Evolutionary conservation across 2,113 vertebrate genomes (phyloP).

Genomic region (Fukomys damarensis): DNA sequence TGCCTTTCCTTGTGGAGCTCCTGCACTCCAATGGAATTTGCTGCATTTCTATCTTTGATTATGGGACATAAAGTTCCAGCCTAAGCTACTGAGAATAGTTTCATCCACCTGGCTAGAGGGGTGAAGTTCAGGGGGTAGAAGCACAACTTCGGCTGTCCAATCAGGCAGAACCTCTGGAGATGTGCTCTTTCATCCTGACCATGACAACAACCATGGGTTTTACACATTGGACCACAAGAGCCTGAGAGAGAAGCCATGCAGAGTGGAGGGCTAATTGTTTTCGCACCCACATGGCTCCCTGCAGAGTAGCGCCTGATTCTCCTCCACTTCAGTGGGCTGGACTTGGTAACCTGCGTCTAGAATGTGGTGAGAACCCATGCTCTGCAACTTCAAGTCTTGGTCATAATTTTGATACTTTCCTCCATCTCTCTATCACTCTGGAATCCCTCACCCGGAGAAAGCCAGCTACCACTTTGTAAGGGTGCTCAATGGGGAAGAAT

Average conservation of each 20-base stretch:
- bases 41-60: neutral
- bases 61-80: neutral
- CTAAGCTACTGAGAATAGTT: neutral
- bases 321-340: no score
- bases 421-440: neutral
- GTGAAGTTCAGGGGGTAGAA: neutral
- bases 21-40: rapidly evolving
- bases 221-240: no score
- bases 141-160: neutral
- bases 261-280: neutral
- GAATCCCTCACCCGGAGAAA: neutral
- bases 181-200: no score
- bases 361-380: neutral
- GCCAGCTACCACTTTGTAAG: neutral
- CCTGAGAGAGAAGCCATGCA: neutral
- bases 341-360: neutral
- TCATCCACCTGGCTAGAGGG: neutral
- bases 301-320: neutral
- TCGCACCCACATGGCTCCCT: neutral
- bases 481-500: neutral
- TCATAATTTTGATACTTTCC: neutral
- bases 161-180: neutral
- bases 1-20: no score
- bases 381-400: neutral
- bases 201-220: neutral